Conservation (phyloP, 2,888 invertebrate species). For the Idaea dimidiata region DNA sequence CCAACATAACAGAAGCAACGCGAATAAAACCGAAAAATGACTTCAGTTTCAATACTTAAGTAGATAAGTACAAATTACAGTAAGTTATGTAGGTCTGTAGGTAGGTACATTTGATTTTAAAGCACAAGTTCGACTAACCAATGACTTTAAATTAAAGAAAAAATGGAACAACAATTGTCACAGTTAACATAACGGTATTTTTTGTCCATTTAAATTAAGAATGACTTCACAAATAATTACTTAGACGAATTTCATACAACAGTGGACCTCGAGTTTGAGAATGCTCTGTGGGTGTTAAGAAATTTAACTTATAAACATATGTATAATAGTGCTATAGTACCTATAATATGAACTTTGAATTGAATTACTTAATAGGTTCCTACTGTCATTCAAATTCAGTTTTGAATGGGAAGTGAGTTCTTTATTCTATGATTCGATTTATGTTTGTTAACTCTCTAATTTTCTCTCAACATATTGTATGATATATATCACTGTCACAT, state of each 20-base stretch:
- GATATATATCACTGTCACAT: not conserved
- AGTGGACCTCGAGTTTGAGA: not conserved
- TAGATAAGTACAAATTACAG: no score
- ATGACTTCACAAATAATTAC: not conserved
- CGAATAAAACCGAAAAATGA: no score
- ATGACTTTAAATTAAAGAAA: not conserved
- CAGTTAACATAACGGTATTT: slow-evolving; percentile 1
- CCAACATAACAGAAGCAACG: no score
- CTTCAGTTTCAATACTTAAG: no score
- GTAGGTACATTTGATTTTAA: no score
- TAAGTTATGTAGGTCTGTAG: no score
- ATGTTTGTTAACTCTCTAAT: not conserved
- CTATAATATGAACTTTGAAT: not conserved
- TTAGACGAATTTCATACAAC: not conserved
- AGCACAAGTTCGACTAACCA: not conserved
- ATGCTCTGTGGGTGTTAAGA: not conserved
- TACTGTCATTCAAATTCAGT: not conserved
- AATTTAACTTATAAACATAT: not conserved
- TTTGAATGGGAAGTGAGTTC: not conserved
- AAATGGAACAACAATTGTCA: not conserved
- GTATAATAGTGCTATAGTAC: not conserved
- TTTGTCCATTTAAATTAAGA: not conserved
- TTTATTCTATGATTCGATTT: not conserved
- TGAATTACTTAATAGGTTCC: not conserved
- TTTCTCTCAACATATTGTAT: not conserved